A percentile compares a stretch with the other conserved stretches of the same genome.
Conservation (phyloP, 2,797 vertebrate genomes). For the Pyrocephalus nanus region DNA sequence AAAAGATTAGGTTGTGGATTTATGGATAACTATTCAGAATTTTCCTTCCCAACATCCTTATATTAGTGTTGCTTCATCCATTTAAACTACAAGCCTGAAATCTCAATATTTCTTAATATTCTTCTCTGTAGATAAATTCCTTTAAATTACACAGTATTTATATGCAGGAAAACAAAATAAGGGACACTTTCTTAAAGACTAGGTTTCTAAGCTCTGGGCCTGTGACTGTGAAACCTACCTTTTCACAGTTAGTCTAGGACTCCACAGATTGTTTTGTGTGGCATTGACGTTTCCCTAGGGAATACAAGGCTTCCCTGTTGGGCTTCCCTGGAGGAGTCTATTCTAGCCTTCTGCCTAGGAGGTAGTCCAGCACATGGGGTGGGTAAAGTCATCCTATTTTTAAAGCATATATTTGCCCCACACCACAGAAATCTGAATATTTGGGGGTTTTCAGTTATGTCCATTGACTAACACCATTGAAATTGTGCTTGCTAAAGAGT, state of each 20-base stretch:
- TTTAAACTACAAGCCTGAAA: not conserved
- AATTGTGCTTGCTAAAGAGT: not conserved
- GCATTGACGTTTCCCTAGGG: not conserved
- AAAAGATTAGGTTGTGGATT: not conserved
- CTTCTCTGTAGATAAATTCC: not conserved
- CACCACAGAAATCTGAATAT: not conserved
- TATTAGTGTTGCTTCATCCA: not conserved
- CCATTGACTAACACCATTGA: not conserved
- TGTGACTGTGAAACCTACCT: not conserved
- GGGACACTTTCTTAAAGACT: not conserved
- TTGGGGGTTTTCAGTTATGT: not conserved
- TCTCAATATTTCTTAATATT: not conserved
- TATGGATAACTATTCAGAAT: not conserved
- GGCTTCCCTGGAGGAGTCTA: not conserved
- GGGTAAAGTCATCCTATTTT: not conserved
- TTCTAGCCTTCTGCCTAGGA: not conserved
- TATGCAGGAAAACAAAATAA: not conserved
- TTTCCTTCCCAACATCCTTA: not conserved
- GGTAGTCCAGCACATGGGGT: not conserved
- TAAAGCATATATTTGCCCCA: not conserved
- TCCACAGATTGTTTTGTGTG: not conserved
- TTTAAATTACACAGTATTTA: not conserved
- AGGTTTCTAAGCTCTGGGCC: not conserved
- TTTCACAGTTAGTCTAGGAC: not conserved
- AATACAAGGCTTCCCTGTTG: not conserved